Evolutionary conservation across 2,797 vertebrate species (phyloP), one percentile per base, ranked within the genome.

Genomic region (Acomys russatus): DNA sequence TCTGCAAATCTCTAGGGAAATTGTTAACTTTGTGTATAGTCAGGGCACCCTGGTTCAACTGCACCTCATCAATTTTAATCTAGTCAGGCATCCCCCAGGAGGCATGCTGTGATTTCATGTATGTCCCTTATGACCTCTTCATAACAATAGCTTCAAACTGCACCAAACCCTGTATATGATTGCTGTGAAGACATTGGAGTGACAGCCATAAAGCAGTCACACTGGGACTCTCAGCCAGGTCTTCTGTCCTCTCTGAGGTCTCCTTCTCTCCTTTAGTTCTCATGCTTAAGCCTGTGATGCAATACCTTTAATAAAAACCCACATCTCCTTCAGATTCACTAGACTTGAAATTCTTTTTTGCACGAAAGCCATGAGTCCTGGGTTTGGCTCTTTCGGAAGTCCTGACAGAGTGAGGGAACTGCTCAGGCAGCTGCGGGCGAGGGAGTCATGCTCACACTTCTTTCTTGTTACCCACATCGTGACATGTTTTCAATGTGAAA

Each of bases 401-500:
- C 73, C 25, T 25, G 25, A 49, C 25, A 49, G 38, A 49, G 6
- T 49, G 49, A 44, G 73, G 22, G 10, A 76, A 49, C 10, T 76
- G 22, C 38, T 68, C 23, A 28, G 73, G 73, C 38, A 38, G 38
- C 35, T 25, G 73, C 4, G 9, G 35, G 73, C 6, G 10, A 49
- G 8, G 18, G 35, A 74, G 71, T 22, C 18, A 35, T 35, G 23
- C 22, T 76, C 38, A 35, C 71, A 49, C n/a, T 38, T 7, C 70
- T n/a, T 15, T n/a, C n/a, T 9, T 38, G 71, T 18, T 73, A 28
- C 38, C 9, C 44, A 22, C 83, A 64, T 59, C 73, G 70, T 88
- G 30, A 95, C 91, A 22, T 64, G n/a, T 86, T 92, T 49, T 89
- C 83, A 59, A n/a, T 83, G 2, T 80, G 25, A 88, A 80, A 71